These are phyloP conservation scores for Battus philenor DNA, from an alignment of 1,140 invertebrate species.

Conservation along the genomic window DNA sequence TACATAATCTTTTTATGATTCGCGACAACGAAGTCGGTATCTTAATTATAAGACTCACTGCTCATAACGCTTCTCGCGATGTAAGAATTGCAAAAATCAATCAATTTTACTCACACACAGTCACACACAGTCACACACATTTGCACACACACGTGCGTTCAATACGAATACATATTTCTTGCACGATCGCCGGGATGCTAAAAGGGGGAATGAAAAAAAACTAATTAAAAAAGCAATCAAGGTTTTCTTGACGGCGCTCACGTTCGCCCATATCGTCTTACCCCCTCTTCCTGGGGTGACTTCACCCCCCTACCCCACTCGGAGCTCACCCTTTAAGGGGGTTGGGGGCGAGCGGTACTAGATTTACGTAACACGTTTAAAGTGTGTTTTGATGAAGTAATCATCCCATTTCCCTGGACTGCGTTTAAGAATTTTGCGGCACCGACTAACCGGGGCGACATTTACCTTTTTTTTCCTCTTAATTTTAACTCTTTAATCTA, in stretches of 20 bases:
- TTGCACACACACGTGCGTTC: conserved; percentile 40
- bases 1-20: no score
- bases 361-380: conserved; percentile 76
- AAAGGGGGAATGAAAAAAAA: conserved; percentile 69
- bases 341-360: conserved; percentile 53
- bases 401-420: conserved; percentile 71
- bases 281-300: conserved; percentile 52
- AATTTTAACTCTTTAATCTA: conserved; percentile 60
- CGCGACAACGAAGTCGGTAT: no score
- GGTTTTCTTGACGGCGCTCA: conserved; percentile 75
- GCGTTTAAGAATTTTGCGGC: conserved; percentile 73
- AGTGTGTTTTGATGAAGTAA: conserved; percentile 76
- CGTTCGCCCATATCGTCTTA: conserved; percentile 75
- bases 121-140: conserved; percentile 38
- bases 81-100: conserved; percentile 23
- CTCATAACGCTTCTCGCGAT: no score
- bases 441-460: conserved; percentile 44
- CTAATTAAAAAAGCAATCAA: conserved; percentile 76
- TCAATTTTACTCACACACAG: conserved; percentile 15
- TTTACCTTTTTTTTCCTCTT: conserved; percentile 46
- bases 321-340: conserved; percentile 50
- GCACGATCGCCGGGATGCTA: conserved; percentile 57
- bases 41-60: no score
- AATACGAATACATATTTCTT: conserved; percentile 60
- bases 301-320: conserved; percentile 28